Percentiles rank a stretch among this genome's conserved stretches.
Evolutionary conservation across 2,113 vertebrate genomes (phyloP).

Genomic region (Stegastes partitus): DNA sequence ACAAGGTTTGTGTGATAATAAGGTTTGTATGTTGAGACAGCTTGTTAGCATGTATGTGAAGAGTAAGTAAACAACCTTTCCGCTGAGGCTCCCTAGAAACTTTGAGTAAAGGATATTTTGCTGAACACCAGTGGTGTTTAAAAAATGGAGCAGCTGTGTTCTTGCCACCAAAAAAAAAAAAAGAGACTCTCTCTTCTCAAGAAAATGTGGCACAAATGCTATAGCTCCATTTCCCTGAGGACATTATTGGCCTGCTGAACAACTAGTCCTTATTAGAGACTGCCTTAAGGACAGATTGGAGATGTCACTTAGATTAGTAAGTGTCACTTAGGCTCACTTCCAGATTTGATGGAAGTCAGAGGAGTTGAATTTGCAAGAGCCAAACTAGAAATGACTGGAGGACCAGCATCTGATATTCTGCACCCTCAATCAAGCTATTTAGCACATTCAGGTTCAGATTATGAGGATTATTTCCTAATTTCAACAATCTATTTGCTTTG

Average conservation of each 20-base stretch:
- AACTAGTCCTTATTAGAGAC: slow-evolving; percentile 22
- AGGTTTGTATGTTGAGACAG: slow-evolving; percentile 71
- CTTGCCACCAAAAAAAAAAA: slow-evolving; percentile 37
- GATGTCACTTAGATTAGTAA: slow-evolving; percentile 14
- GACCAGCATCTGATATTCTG: slow-evolving; percentile 42
- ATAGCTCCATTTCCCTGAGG: slow-evolving; percentile 30
- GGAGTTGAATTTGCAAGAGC: slow-evolving; percentile 14
- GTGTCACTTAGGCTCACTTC: neutral
- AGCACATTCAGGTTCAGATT: neutral
- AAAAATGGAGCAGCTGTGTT: slow-evolving; percentile 63
- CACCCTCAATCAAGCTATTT: slow-evolving; percentile 3
- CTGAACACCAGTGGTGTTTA: slow-evolving; percentile 67
- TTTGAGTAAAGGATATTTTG: slow-evolving; percentile 66
- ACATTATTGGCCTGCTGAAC: slow-evolving; percentile 41
- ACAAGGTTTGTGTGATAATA: slow-evolving; percentile 63
- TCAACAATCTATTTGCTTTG: neutral
- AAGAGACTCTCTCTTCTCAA: slow-evolving; percentile 32
- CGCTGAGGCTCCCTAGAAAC: slow-evolving; percentile 55
- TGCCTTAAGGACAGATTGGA: slow-evolving; percentile 3
- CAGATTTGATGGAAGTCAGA: slow-evolving; percentile 12
- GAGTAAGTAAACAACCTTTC: slow-evolving; percentile 68
- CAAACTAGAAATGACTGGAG: slow-evolving; percentile 20
- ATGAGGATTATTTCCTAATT: neutral
- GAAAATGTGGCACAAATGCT: slow-evolving; percentile 38
- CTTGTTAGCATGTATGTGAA: slow-evolving; percentile 66